A percentile compares a stretch with the other conserved stretches of the same genome.
phyloP scores from a whole-genome alignment of 2,888 invertebrate species.

The Serrognathus titanus region DNA sequence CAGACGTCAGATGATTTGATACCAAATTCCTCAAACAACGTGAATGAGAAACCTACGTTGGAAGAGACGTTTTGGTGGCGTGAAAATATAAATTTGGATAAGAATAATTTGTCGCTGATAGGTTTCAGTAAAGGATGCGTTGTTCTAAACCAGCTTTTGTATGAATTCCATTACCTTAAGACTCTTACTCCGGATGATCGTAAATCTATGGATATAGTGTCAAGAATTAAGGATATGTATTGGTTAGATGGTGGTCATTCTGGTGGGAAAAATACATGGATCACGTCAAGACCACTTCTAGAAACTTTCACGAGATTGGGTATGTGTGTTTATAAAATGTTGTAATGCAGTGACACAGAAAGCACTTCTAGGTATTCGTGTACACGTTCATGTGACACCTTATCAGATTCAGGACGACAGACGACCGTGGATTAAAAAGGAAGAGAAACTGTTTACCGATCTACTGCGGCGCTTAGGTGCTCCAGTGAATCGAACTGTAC shows the following conservation, averaged over 20 bases:
- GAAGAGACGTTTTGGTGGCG: conserved; percentile 56
- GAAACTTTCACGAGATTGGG: conserved; percentile 70
- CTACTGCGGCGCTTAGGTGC: conserved; percentile 65
- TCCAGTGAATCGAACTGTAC: conserved; percentile 60
- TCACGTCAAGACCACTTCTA: conserved; percentile 71
- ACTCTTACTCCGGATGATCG: conserved; percentile 63
- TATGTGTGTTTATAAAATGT: conserved; percentile 40
- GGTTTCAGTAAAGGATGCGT: conserved; percentile 94
- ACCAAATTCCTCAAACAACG: conserved; percentile 11
- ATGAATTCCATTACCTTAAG: conserved; percentile 76
- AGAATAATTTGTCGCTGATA: conserved; percentile 52
- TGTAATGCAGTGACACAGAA: background rate
- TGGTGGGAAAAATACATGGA: conserved; percentile 86
- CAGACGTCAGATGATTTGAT: conserved; percentile 14
- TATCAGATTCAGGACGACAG: conserved; percentile 80
- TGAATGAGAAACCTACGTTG: conserved; percentile 12
- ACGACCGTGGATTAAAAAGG: conserved; percentile 80
- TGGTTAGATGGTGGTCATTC: conserved; percentile 92
- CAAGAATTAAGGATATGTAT: conserved; percentile 71
- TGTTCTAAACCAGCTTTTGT: conserved; percentile 85
- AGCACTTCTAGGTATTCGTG: conserved; percentile 57
- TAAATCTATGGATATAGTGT: conserved; percentile 59
- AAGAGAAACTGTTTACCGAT: conserved; percentile 74
- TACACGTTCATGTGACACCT: conserved; percentile 83
- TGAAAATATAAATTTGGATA: conserved; percentile 56